Evolutionary conservation across 2,888 invertebrate genomes (phyloP), one percentile per base, ranked within the genome.

Genomic region (Apodemia mormo): DNA sequence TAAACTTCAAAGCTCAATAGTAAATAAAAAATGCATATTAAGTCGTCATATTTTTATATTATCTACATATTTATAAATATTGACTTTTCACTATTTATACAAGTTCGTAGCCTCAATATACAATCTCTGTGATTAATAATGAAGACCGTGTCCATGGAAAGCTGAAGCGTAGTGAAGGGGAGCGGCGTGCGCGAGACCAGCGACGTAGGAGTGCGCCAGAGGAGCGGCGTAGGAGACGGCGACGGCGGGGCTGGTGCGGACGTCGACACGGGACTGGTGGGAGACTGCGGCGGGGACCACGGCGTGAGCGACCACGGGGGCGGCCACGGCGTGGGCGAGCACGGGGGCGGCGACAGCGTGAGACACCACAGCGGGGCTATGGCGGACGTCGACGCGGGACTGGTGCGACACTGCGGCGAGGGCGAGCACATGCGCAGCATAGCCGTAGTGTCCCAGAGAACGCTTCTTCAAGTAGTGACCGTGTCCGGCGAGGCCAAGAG

Each of bases 391-490:
- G 61, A 87, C 81, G 56, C 93, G 90, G 76, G 94, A 92, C 78
- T 94, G 94, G 77, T 90, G 92, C 5, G 91, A 92, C 6, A 94
- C 92, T 45, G 88, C 87, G 64, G 92, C 79, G 10, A 93, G 88
- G 65, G 72, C 70, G 56, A 73, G 71, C 65, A 82, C 80, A 70
- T 76, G 77, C 70, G 79, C 88, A 69, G 82, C 78, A 68, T 76
- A 58, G 73, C 86, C 65, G 40, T 40, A 49, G 73, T 66, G 68
- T 1, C 64, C 68, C 68, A 68, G 43, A 66, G 85, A 85, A 69
- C 87, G 85, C 76, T 86, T 87, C 80, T 85, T 81, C 77, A 87
- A 76, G 72, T 77, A 76, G 78, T 86, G 87, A 71, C 81, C 82
- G 74, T 85, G 83, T 67, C 79, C 83, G 66, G 78, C 77, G 66